Evolutionary conservation across 2,797 vertebrate genomes (phyloP), one percentile per base, ranked within the genome.

Genomic region (Salmo trutta): DNA sequence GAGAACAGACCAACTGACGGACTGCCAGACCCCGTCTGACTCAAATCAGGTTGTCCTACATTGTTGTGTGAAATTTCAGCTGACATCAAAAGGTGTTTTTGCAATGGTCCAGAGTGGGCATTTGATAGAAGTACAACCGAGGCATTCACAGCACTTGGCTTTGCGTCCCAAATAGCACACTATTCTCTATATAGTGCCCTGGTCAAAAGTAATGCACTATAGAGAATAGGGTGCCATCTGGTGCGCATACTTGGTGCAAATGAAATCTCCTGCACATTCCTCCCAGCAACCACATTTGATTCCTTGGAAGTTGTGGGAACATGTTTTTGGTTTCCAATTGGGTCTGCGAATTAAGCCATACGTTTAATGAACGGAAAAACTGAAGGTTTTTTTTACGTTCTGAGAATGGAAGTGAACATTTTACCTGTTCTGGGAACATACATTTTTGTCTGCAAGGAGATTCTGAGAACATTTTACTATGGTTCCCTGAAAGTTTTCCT

Each of bases 51-150:
- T 94, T 85, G 81, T 91, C 87, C 85, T 76, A 82, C 85, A 86
- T 87, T 91, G 93, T 92, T 92, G 92, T 93, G 93, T 93, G 94
- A 94, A 94, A 94, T 93, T 93, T 92, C 84, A 94, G 91, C 91
- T 91, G 89, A 92, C 91, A 93, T 93, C 88, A 92, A 93, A 92
- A 91, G 87, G 86, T 89, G 79, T 86, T 90, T 85, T 82, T 77
- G 59, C 77, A 74, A 64, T 68, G 75, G 76, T 81, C 77, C 81
- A 79, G 79, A 78, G 78, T 76, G 82, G 78, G 79, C 79, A 78
- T 89, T 87, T 85, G 83, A 84, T 89, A 85, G 84, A 87, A 83
- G 84, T 79, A 90, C 90, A 92, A 89, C 90, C 85, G 77, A 87
- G 88, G 88, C 88, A 91, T 92, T 93, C 90, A 93, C 74, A 12